phyloP scores from a whole-genome alignment of 1,140 invertebrate genomes.

The Macrobrachium rosenbergii region DNA sequence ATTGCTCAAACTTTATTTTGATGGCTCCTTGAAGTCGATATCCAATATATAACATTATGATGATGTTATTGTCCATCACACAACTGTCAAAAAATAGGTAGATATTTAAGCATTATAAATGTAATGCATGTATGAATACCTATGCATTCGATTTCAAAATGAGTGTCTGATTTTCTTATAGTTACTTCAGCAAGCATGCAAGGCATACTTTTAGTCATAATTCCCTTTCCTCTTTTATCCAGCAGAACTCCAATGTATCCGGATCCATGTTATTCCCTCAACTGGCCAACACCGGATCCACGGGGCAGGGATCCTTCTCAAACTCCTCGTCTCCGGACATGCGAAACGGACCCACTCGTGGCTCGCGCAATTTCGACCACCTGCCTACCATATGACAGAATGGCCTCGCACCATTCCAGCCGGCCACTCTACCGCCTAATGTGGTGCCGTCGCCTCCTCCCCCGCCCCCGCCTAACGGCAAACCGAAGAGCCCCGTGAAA shows the following conservation, averaged over 20 bases:
- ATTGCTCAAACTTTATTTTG: too few relatives aligned
- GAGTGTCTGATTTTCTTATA: background rate
- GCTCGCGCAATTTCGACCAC: constrained; percentile 54
- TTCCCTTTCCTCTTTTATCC: background rate
- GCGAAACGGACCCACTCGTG: constrained; percentile 29
- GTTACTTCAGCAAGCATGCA: background rate
- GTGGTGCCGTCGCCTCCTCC: constrained; percentile 41
- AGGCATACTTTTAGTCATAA: background rate
- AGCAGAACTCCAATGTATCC: constrained; percentile 49
- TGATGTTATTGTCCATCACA: too few relatives aligned
- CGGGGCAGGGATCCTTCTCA: constrained; percentile 45
- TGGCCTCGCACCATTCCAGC: constrained; percentile 33
- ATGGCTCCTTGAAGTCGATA: too few relatives aligned
- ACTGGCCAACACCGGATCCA: constrained; percentile 36
- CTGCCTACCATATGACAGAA: constrained; percentile 57
- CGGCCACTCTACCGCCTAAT: constrained; percentile 7
- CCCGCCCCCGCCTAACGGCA: background rate
- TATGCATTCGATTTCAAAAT: too few relatives aligned
- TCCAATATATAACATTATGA: too few relatives aligned
- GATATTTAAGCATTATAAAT: too few relatives aligned
- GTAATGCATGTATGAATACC: too few relatives aligned
- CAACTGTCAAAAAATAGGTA: too few relatives aligned
- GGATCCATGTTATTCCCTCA: constrained; percentile 58
- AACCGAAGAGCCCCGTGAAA: background rate
- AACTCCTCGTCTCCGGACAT: constrained; percentile 56